Conservation (phyloP, 2,797 vertebrate genomes). For the Hemibagrus guttatus region DNA sequence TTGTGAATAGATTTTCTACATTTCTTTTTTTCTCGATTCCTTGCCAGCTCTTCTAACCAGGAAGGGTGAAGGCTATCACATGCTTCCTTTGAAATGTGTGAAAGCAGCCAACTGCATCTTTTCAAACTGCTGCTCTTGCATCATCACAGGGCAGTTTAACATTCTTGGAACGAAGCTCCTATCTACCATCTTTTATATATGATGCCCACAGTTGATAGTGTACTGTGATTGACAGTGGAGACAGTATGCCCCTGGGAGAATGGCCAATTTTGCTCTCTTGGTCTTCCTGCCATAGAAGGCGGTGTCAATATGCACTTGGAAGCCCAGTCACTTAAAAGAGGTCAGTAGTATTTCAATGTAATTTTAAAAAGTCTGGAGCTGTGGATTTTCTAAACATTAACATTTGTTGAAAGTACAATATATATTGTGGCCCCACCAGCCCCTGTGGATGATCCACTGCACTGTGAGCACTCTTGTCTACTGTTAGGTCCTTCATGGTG, state of each 20-base stretch:
- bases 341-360: not conserved
- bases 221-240: not conserved
- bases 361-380: not conserved
- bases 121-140: not conserved
- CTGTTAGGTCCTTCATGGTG: not conserved
- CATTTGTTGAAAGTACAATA: not conserved
- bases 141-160: too few relatives aligned
- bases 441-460: not conserved
- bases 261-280: not conserved
- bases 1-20: not conserved
- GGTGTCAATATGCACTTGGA: not conserved
- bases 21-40: not conserved
- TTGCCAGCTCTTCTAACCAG: not conserved
- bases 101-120: not conserved
- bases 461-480: not conserved
- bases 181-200: not conserved
- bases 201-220: not conserved
- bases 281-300: not conserved
- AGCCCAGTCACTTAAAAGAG: not conserved
- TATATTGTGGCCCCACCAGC: not conserved
- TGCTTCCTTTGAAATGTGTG: not conserved
- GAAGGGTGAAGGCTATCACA: not conserved
- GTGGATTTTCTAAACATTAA: not conserved
- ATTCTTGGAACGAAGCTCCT: too few relatives aligned
- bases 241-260: not conserved